Evolutionary conservation across 2,888 invertebrate genomes (phyloP).

Genomic region (Siphlonurus alternatus): DNA sequence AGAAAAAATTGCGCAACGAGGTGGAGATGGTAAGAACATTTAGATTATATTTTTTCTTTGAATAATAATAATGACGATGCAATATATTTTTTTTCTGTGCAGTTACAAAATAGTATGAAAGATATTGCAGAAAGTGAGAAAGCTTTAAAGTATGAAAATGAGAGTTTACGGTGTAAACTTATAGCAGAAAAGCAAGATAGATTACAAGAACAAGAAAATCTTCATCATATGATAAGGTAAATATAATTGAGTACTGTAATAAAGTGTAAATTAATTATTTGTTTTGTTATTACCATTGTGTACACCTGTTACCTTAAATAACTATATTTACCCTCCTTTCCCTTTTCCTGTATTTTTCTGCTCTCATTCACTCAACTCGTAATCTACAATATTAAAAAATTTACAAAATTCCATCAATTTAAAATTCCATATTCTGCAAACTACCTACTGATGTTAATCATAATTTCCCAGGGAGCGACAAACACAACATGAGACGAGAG

Average conservation of each 20-base stretch:
- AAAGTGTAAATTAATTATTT: too few relatives aligned
- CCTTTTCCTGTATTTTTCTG: too few relatives aligned
- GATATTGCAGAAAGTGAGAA: constrained; percentile 34
- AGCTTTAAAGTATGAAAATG: constrained; percentile 17
- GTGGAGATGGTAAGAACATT: constrained; percentile 25
- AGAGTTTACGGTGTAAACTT: constrained; percentile 52
- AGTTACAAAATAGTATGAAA: constrained; percentile 40
- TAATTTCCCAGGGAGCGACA: constrained; percentile 6
- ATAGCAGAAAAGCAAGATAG: constrained; percentile 62
- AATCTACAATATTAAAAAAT: too few relatives aligned
- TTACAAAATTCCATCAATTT: too few relatives aligned
- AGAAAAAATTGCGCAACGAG: constrained; percentile 41
- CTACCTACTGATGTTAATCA: too few relatives aligned
- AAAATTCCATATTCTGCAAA: too few relatives aligned
- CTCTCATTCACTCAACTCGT: too few relatives aligned
- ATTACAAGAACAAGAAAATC: constrained; percentile 63
- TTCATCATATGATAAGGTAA: constrained; percentile 55
- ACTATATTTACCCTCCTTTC: too few relatives aligned
- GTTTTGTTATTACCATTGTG: too few relatives aligned
- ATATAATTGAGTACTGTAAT: too few relatives aligned
- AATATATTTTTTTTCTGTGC: constrained; percentile 19
- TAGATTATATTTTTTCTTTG: constrained; percentile 13
- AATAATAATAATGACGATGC: constrained; percentile 7
- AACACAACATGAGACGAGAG: constrained; percentile 49
- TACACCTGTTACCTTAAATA: too few relatives aligned